Evolutionary conservation across 2,888 invertebrate species (phyloP), one percentile per base, ranked within the genome.

Genomic region (Cheilosia variabilis): DNA sequence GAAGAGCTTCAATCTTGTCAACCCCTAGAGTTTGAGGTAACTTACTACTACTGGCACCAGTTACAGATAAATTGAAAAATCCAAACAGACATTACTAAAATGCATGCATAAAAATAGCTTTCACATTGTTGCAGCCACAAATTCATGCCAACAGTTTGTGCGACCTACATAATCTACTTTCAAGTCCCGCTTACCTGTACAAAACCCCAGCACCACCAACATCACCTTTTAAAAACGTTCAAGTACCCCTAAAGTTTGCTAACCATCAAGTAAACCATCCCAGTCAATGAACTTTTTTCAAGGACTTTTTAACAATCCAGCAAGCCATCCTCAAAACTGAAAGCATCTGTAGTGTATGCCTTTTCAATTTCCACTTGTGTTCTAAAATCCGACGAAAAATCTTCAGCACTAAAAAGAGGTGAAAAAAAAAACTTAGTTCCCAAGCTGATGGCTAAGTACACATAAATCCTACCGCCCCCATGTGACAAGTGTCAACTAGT

Each of bases 401-500:
- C 5, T 27, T 24, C 24, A 22, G 15, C 52, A 52, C 4, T 6
- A 6, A 27, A 13, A 47, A 6, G 2, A 9, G 45, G 9, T n/a
- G 7, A 13, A 27, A 6, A 52, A 24, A 2, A 31, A 31, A 31
- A 31, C 31, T 6, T 4, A 13, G 13, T 24, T 10, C 52, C 19
- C 24, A n/a, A 4, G 2, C n/a, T 34, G 62, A 73, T 62, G 53
- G 53, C 63, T 63, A 45, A 73, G 53, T 34, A 55, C 34, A 63
- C 45, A 62, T 43, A 63, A 63, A 63, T 41, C 65, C 45, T 22
- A 47, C 52, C 37, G 47, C 57, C 19, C 31, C 31, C 31, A 9
- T 31, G 45, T 34, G 68, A 78, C 62, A 78, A 78, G 68, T 66
- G 78, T 83, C 55, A 73, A 63, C 57, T 62, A 63, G 63, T 79